Conservation (phyloP, 2,888 invertebrate genomes). For the Eretmocerus hayati region DNA sequence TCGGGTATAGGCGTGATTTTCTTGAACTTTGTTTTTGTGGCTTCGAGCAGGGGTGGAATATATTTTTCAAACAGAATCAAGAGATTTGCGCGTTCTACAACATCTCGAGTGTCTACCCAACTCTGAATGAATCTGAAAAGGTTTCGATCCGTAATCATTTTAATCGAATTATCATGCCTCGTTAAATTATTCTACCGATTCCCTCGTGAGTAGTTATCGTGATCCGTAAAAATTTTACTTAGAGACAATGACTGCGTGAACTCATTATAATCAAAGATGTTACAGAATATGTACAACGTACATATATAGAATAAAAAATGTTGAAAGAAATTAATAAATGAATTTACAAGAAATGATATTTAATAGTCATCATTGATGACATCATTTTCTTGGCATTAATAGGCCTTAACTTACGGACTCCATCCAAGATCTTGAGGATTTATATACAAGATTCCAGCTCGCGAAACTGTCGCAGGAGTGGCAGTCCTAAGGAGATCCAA, state of each 20-base stretch:
- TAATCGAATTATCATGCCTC: neutral
- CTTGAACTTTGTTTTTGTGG: conserved; percentile 67
- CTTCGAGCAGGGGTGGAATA: conserved; percentile 76
- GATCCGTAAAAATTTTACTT: no score
- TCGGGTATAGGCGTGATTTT: conserved; percentile 87
- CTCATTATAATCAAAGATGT: no score
- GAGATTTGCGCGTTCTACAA: conserved; percentile 71
- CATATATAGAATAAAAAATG: no score
- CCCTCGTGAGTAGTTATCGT: no score
- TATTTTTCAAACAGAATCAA: conserved; percentile 90
- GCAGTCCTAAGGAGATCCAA: conserved; percentile 79
- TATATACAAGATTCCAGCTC: conserved; percentile 90
- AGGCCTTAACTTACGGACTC: conserved; percentile 66
- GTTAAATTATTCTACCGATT: neutral
- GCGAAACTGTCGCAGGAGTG: conserved; percentile 91
- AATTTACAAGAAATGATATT: no score
- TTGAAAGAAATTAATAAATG: no score
- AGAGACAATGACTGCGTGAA: no score
- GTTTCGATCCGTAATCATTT: neutral
- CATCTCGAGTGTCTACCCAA: conserved; percentile 74
- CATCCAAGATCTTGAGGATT: conserved; percentile 92
- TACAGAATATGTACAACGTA: no score
- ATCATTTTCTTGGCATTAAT: neutral
- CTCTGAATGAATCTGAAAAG: conserved; percentile 72
- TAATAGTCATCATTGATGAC: no score